Evolutionary conservation across 2,888 invertebrate species (phyloP).

Genomic region (Agrochola macilenta): DNA sequence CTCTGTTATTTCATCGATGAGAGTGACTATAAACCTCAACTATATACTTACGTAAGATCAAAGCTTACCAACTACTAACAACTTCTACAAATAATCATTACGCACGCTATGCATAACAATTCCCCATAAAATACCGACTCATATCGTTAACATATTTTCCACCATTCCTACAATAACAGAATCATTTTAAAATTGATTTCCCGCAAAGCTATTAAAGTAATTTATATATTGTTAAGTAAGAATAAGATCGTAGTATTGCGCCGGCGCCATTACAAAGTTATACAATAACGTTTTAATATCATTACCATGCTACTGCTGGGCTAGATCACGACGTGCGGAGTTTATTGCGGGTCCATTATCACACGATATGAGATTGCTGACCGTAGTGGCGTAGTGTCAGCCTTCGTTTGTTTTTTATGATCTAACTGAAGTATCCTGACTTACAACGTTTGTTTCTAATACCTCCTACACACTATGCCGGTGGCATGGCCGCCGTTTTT

Average conservation of each 20-base stretch:
- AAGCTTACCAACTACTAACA: neutral
- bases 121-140: constrained; percentile 24
- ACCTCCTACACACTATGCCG: too few species aligned
- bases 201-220: constrained; percentile 57
- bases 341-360: constrained; percentile 57
- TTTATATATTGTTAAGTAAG: constrained; percentile 59
- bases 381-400: neutral
- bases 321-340: constrained; percentile 57
- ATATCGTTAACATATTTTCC: constrained; percentile 44
- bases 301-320: constrained; percentile 65
- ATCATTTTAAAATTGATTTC: constrained; percentile 62
- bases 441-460: too few species aligned
- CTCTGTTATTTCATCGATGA: neutral
- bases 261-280: constrained; percentile 53
- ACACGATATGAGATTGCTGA: constrained; percentile 36
- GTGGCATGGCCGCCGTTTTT: too few species aligned
- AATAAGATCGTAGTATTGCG: constrained; percentile 48
- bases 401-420: constrained; percentile 16
- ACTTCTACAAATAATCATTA: constrained; percentile 28
- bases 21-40: too few species aligned
- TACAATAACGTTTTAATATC: constrained; percentile 53
- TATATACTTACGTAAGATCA: neutral
- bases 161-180: constrained; percentile 40
- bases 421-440: neutral
- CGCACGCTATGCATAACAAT: constrained; percentile 30